Base-by-base conservation (phyloP, 2,113 vertebrate genomes). In the Oenanthe oenanthe region DNA sequence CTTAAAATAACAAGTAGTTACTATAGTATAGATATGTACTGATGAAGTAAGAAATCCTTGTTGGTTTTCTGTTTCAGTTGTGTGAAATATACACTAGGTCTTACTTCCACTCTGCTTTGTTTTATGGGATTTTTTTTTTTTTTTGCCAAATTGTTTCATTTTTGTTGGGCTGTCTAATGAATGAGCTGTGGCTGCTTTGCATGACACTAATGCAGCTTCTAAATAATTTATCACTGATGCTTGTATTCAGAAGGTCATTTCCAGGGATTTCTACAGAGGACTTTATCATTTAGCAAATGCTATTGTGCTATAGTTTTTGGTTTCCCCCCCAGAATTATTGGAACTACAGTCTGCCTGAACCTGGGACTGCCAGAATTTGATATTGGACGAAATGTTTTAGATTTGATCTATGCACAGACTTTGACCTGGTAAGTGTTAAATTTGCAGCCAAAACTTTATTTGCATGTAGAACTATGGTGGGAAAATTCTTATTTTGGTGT, bases 381-480 rank as follows among this genome's bases (percentile, higher is more conserved):
- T 31, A 98, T 99, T 2, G 99, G 98, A 57, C 98, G 98, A 89
- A 99, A 99, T 40, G 98, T 99, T 42, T 98, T 99, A 12, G 98
- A 99, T 85, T 97, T 99, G 84, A 99, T 99, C 93, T 99, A 99
- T 7, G 98, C 98, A 31, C 99, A 99, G 96, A 99, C 99, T 31
- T 97, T 99, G 75, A 98, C 98, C 73, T 99, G 99, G 99, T 99
- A 97, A 97, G 97, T 96, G 90, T 76, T 82, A 25, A 8, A 19
- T 22, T 36, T 87, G 20, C 1, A 20, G 29, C 34, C 72, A 87
- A 56, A 63, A 79, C 40, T 54, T 67, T 8, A 24, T 72, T 57
- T 89, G n/a, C 38, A 40, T 13, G 12, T 54, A 42, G 26, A 58
- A 87, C 50, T 72, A n/a, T 2, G 5, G 8, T 18, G 22, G 21